These are phyloP conservation scores for Steatornis caripensis DNA, from an alignment of 2,113 vertebrate genomes.

Conservation along the genomic window DNA sequence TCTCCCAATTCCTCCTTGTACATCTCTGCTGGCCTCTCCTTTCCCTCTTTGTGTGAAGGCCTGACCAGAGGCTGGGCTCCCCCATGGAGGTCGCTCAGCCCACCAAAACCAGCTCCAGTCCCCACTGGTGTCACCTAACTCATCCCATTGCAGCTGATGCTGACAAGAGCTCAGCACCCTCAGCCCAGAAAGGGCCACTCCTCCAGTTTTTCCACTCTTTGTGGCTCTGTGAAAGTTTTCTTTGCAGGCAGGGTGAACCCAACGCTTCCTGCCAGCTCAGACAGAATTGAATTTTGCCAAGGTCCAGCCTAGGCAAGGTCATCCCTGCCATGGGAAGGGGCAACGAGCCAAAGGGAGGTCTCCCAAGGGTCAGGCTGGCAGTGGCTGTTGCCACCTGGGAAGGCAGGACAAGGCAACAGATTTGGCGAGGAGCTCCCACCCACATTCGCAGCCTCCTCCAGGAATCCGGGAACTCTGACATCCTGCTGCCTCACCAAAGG, in stretches of 20 bases:
- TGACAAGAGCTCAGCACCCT: not conserved
- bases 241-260: not conserved
- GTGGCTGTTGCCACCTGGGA: not conserved
- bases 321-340: not conserved
- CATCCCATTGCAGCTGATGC: accelerated
- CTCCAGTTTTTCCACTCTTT: not conserved
- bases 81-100: accelerated
- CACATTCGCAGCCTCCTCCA: accelerated
- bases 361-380: not conserved
- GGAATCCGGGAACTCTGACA: not conserved
- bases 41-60: not conserved
- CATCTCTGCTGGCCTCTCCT: not conserved
- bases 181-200: not conserved
- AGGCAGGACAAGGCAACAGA: not conserved
- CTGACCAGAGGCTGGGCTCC: not conserved
- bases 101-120: not conserved
- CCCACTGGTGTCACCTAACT: not conserved
- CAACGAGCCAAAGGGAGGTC: not conserved
- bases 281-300: not conserved
- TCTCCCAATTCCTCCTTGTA: not conserved
- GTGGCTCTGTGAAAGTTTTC: not conserved
- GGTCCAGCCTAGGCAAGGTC: not conserved
- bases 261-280: not conserved
- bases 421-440: not conserved
- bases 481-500: accelerated